phyloP scores from a whole-genome alignment of 1,140 invertebrate species.

The Yoshiicerus persimilis region DNA sequence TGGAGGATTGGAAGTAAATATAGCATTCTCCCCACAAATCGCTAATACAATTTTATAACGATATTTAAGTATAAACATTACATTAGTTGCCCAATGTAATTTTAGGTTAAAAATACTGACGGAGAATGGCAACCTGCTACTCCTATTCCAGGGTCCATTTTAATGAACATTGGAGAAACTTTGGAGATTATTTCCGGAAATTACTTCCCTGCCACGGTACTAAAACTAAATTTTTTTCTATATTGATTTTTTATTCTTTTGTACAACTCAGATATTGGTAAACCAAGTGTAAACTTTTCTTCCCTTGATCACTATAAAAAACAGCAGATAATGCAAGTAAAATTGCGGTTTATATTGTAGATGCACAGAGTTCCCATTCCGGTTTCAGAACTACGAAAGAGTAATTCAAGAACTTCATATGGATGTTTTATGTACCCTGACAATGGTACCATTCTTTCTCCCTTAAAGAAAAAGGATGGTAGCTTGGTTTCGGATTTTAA shows the following conservation, averaged over 20 bases:
- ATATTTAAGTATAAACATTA: too few species aligned
- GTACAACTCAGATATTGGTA: too few species aligned
- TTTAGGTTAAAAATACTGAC: constrained; percentile 56
- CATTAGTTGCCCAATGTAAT: not conserved
- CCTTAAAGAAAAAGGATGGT: constrained; percentile 54
- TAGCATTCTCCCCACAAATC: not conserved
- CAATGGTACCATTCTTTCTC: constrained; percentile 60
- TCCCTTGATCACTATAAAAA: too few species aligned
- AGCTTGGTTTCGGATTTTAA: not conserved
- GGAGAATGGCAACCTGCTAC: constrained; percentile 73
- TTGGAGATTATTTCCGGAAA: constrained; percentile 74
- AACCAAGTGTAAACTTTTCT: too few species aligned
- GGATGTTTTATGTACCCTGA: constrained; percentile 77
- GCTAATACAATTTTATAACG: not conserved
- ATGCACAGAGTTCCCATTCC: constrained; percentile 73
- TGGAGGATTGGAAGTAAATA: constrained; percentile 35
- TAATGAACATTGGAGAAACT: constrained; percentile 76
- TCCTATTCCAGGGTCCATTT: constrained; percentile 73
- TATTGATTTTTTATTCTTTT: not conserved
- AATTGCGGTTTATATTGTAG: constrained; percentile 52
- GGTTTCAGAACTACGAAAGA: constrained; percentile 61
- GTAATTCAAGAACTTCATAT: constrained; percentile 67
- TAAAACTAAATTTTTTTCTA: not conserved
- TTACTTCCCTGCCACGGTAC: constrained; percentile 68
- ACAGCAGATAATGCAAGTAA: too few species aligned